These are phyloP conservation scores for Pachyseris speciosa DNA, from an alignment of 64 coral and sea anemone species.

Conservation along the genomic window DNA sequence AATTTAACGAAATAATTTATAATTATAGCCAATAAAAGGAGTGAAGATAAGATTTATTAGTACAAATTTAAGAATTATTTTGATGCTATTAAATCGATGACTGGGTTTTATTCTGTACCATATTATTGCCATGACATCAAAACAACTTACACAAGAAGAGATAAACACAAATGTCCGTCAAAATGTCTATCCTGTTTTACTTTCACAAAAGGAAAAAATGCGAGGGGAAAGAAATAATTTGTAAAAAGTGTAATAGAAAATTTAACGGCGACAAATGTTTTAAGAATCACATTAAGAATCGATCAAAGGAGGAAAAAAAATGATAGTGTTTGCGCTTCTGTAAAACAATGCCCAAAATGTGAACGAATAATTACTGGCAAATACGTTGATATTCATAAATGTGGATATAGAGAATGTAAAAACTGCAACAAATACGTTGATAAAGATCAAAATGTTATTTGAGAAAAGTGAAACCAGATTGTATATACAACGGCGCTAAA, in stretches of 20 bases:
- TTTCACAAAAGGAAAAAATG: slow-evolving; percentile 20
- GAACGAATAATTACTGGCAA: slow-evolving; percentile 13
- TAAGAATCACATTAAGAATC: too few species aligned
- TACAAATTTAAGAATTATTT: slow-evolving; percentile 47
- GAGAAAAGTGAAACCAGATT: slow-evolving; percentile 34
- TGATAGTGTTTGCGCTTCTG: neutral
- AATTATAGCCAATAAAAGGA: too few species aligned
- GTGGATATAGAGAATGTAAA: neutral
- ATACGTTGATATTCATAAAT: slow-evolving; percentile 3
- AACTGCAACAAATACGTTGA: neutral
- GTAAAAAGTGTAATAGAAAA: slow-evolving; percentile 27
- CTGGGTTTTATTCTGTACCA: neutral
- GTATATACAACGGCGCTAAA: neutral
- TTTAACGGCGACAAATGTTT: slow-evolving; percentile 28
- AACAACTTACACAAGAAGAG: too few species aligned
- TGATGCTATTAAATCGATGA: slow-evolving; percentile 43
- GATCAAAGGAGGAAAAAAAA: slow-evolving; percentile 18
- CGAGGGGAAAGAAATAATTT: slow-evolving; percentile 11
- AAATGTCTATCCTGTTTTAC: too few species aligned
- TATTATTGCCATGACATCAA: slow-evolving; percentile 29
- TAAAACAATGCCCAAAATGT: slow-evolving; percentile 33
- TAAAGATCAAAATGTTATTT: neutral
- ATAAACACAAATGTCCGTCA: too few species aligned
- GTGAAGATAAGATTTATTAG: neutral
- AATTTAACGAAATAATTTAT: too few species aligned